Evolutionary conservation across 1,140 invertebrate species (phyloP), one percentile per base, ranked within the genome.

Genomic region (Zaprionus taronus): DNA sequence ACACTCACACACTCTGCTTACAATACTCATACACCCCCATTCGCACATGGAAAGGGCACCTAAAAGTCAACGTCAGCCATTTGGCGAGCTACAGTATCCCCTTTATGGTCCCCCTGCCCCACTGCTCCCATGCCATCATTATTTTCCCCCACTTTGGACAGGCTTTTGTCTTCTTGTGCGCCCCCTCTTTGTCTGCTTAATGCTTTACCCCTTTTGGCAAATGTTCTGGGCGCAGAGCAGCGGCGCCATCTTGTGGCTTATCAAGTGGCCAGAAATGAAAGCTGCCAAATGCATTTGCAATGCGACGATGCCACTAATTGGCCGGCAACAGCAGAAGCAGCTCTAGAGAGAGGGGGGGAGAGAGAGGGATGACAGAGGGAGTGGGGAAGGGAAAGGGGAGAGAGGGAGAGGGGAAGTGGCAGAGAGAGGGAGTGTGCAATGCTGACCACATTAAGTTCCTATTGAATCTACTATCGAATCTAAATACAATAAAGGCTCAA

Each of bases 211-310:
- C 20, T n/a, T 7, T 44, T 11, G 28, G 44, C 41, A 5, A 56
- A 26, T 56, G 53, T 31, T 31, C 14, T 22, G 47, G 47, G 14
- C 36, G 12, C n/a, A 38, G 34, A 38, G 34, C 57, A 31, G 53
- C 61, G 53, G 72, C 80, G 83, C 84, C 83, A 87, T 87, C 84
- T 87, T 87, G 81, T 41, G 78, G 81, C 62, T 68, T 81, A 56
- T 73, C 58, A 89, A 89, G 84, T 81, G 77, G 47, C 68, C 72
- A 47, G 38, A 70, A 73, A 61, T 62, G 41, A n/a, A 15, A 55
- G 44, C 12, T 26, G 31, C 41, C 41, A 44, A 36, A 31, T 58
- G 65, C 65, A 58, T 67, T 31, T 31, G 36, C 22, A 20, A 56
- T 22, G 22, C 49, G 20, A 24, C n/a, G 44, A 26, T 44, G 26